Base-by-base conservation (phyloP, 2,113 vertebrate genomes). In the Orientallactaga bullata region DNA sequence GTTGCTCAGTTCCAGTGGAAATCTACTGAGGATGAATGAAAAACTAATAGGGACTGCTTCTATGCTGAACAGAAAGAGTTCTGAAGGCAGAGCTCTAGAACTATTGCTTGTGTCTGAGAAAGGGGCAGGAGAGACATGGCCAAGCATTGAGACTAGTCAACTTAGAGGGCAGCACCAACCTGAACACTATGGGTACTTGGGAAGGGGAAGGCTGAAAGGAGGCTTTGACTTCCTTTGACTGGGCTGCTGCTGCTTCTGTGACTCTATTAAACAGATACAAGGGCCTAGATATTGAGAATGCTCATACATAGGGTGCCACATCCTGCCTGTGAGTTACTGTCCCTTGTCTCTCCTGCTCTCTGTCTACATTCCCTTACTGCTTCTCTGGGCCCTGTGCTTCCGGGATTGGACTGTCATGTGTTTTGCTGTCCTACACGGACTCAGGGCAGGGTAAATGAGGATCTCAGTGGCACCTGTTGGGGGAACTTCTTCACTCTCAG, bases 11-110 rank as follows among this genome's bases (percentile, higher is more conserved):
- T 39, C 11, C 32, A 30, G 81, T n/a, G 58, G 30, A 20, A 15
- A 6, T 15, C 17, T 1, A 13, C 55, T 9, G 39, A 2, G 2
- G 37, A 0, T 5, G 23, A n/a, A 13, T 17, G 21, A 5, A 20
- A 66, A 37, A 37, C 21, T 26, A 26, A 66, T 60, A 23, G 37
- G 55, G 74, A 37, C 26, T 37, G 58, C 24, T 32, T 20, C 21
- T 24, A 11, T 7, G 18, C 39, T 5, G 47, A 51, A 68, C 55
- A 37, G 24, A 32, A 30, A 35, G 30, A 5, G 11, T 2, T 1
- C 32, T 8, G 0, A 18, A 63, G 26, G 16, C 32, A n/a, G 26
- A 20, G 61, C 78, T 55, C 11, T 42, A 26, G 28, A 39, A 28
- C 51, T 28, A 32, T 30, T 35, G 65, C 7, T 8, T 63, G 37